Evolutionary conservation across 2,113 vertebrate species (phyloP).

Genomic region (Gnathonemus echidnorhynchus): DNA sequence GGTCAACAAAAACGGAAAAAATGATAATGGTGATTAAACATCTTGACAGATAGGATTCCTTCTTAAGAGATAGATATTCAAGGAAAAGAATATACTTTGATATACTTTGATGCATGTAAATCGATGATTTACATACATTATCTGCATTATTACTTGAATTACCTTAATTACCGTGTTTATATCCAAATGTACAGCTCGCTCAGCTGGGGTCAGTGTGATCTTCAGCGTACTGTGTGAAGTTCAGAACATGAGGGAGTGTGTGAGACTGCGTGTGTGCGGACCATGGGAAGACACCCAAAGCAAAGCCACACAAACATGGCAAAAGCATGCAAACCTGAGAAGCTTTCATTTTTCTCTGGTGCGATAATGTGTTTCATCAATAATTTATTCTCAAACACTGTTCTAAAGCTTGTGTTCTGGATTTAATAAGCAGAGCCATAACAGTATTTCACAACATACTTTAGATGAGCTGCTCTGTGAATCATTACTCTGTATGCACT

Average conservation of each 20-base stretch:
- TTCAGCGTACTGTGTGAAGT: background rate
- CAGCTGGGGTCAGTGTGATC: background rate
- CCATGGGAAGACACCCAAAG: background rate
- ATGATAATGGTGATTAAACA: background rate
- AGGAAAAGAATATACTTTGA: background rate
- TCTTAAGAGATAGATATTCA: background rate
- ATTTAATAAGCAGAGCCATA: constrained; percentile 24
- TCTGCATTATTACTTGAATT: background rate
- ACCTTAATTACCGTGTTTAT: no score
- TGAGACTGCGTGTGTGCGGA: background rate
- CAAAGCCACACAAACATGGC: background rate
- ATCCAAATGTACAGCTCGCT: background rate
- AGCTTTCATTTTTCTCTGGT: constrained; percentile 7
- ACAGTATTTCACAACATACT: constrained; percentile 30
- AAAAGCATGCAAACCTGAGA: background rate
- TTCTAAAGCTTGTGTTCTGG: constrained; percentile 35
- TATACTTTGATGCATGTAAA: background rate
- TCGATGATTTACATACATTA: background rate
- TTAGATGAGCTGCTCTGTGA: constrained; percentile 35
- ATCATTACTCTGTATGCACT: constrained; percentile 20
- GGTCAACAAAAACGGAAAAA: background rate
- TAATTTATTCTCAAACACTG: constrained; percentile 45
- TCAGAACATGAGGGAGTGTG: background rate
- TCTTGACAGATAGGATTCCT: background rate
- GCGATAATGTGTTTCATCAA: constrained; percentile 42